Percentiles rank a stretch among this genome's conserved stretches.
Conservation (phyloP, 92 coral and sea anemone species). For the Siderastrea radians region DNA sequence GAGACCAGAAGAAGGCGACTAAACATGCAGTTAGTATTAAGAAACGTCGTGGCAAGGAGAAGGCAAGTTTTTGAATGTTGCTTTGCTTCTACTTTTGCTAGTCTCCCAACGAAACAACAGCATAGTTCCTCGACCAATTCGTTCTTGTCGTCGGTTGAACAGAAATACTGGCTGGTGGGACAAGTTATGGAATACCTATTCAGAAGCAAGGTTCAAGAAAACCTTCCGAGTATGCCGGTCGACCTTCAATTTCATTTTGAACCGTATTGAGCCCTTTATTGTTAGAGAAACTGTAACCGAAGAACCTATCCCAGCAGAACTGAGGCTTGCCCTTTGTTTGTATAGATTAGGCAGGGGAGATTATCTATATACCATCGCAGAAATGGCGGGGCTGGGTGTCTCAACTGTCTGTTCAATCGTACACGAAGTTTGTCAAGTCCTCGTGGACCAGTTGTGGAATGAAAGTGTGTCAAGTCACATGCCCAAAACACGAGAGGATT, state of each 20-base stretch:
- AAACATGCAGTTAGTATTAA: conserved; percentile 19
- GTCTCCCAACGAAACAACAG: conserved; percentile 27
- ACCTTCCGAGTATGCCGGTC: too few relatives aligned
- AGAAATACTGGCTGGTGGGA: conserved; percentile 71
- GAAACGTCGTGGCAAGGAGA: conserved; percentile 4
- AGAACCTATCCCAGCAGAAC: not conserved
- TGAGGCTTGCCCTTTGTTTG: conserved; percentile 2
- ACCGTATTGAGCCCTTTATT: conserved; percentile 29
- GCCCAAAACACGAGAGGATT: conserved; percentile 14
- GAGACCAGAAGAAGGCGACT: conserved; percentile 35
- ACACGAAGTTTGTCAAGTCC: conserved; percentile 11
- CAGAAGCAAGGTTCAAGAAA: too few relatives aligned
- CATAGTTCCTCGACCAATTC: conserved; percentile 3
- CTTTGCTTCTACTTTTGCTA: conserved; percentile 16
- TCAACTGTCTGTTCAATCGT: conserved; percentile 36
- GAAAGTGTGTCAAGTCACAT: conserved; percentile 34
- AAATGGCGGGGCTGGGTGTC: conserved; percentile 33
- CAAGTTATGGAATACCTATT: conserved; percentile 46
- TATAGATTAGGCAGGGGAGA: conserved; percentile 30
- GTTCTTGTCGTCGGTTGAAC: conserved; percentile 60
- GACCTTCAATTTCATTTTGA: conserved; percentile 1
- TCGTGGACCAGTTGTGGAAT: conserved; percentile 43
- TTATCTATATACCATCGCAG: conserved; percentile 49
- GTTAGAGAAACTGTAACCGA: conserved; percentile 17
- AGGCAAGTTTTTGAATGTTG: conserved; percentile 12